Evolutionary conservation across 1,140 invertebrate species (phyloP).

Genomic region (Drosophila burlai): DNA sequence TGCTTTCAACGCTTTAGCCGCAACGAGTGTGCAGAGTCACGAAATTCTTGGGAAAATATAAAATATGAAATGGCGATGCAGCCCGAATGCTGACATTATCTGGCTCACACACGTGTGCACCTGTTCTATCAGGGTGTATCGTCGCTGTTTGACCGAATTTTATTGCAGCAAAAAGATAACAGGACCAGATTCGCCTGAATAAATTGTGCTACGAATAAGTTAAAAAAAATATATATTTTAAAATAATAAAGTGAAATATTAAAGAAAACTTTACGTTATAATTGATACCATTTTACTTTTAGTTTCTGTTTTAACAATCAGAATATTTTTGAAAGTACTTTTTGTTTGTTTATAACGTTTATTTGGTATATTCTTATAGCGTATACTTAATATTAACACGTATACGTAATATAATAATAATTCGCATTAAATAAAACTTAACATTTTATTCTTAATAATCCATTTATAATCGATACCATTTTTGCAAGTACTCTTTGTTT

Average conservation of each 20-base stretch:
- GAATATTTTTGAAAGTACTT: too few species aligned
- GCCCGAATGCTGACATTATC: conserved; percentile 33
- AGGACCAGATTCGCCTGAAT: too few species aligned
- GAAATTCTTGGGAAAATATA: conserved; percentile 31
- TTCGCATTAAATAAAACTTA: not conserved
- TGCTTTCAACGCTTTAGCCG: conserved; percentile 44
- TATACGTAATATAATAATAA: too few species aligned
- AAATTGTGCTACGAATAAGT: too few species aligned
- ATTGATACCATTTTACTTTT: too few species aligned
- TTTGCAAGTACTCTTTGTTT: too few species aligned
- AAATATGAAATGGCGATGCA: conserved; percentile 31
- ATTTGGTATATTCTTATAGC: not conserved
- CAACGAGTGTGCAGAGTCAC: conserved; percentile 22
- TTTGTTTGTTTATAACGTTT: not conserved
- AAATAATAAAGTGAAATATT: too few species aligned
- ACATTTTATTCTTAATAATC: not conserved
- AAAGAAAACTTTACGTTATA: too few species aligned
- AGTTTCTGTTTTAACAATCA: too few species aligned
- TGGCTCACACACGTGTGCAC: conserved; percentile 14
- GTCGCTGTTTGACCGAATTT: not conserved
- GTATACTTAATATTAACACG: not conserved
- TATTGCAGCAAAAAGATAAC: not conserved
- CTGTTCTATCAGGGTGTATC: not conserved
- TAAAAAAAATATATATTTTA: too few species aligned
- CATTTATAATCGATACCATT: too few species aligned